These are phyloP conservation scores for Lytechinus pictus DNA, from an alignment of 35 echinoderm and acorn worm species.

Conservation along the genomic window DNA sequence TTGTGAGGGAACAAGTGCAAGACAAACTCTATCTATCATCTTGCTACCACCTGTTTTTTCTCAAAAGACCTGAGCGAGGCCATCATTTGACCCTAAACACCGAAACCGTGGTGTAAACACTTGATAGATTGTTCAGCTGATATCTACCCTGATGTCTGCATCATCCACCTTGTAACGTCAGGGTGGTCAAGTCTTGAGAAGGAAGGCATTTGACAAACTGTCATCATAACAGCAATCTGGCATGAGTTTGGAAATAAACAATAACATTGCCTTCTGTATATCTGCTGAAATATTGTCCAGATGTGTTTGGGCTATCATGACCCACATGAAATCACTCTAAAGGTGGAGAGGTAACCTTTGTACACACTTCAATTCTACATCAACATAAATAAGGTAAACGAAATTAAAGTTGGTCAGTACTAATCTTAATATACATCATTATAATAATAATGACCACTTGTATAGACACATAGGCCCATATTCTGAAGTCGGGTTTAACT, in stretches of 20 bases:
- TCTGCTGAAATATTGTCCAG: neutral
- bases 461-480: too few species aligned
- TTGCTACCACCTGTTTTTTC: constrained; percentile 9
- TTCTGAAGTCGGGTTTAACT: too few species aligned
- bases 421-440: too few species aligned
- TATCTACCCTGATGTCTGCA: neutral
- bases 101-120: neutral
- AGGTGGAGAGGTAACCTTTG: neutral
- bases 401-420: too few species aligned
- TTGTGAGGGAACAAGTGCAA: neutral
- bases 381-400: neutral
- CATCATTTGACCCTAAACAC: constrained; percentile 1
- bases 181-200: neutral
- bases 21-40: constrained; percentile 11
- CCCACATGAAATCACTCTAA: neutral
- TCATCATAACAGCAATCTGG: neutral
- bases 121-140: constrained; percentile 12
- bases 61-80: neutral
- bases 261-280: constrained; percentile 19
- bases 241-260: constrained; percentile 13
- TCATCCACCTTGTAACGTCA: neutral
- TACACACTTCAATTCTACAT: neutral
- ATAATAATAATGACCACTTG: too few species aligned
- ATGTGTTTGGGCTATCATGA: neutral
- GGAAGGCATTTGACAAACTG: constrained; percentile 1